Base-by-base conservation (phyloP, 2,888 invertebrate genomes). In the Eledone cirrhosa region DNA sequence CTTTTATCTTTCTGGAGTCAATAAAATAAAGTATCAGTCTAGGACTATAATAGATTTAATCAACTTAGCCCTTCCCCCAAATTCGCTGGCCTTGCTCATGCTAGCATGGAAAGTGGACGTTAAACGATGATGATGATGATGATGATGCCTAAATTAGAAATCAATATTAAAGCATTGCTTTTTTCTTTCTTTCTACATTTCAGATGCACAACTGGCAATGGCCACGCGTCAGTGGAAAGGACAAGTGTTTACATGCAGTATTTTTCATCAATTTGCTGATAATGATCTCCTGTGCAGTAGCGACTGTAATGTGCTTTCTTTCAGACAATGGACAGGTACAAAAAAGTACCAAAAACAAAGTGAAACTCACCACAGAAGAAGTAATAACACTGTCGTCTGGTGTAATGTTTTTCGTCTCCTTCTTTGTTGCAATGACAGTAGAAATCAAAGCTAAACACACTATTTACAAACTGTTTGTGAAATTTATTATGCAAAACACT, bases 401-500 rank as follows among this genome's bases (percentile, higher is more conserved):
- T 0, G 91, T 92, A 19, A 87, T 92, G 76, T 93, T 93, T 86
- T 92, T 93, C 82, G 89, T 92, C 53, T 92, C 92, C 16, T 93
- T 93, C 84, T 92, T 93, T 84, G 88, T 92, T 33, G 92, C 93
- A 77, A 92, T 93, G 89, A 92, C 92, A 81, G 92, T 92, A 27
- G 92, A 92, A 87, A 92, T 92, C 65, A 92, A 92, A 85, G 92
- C 92, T 8, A 87, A 90, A 41, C 90, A 91, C 83, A 92, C 92
- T 1, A 84, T 92, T 29, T 92, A 92, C 83, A 89, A 91, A 80
- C 88, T 92, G 72, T 86, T 91, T 80, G 86, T 89, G 79, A 91
- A 90, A 80, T 92, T 89, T 75, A 83, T 90, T 63, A 86, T 84
- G 78, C 88, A 88, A 78, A 92, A 92, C 83, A 92, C 92, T 80